Evolutionary conservation across 1,140 invertebrate species (phyloP).

Genomic region (Samia ricini): DNA sequence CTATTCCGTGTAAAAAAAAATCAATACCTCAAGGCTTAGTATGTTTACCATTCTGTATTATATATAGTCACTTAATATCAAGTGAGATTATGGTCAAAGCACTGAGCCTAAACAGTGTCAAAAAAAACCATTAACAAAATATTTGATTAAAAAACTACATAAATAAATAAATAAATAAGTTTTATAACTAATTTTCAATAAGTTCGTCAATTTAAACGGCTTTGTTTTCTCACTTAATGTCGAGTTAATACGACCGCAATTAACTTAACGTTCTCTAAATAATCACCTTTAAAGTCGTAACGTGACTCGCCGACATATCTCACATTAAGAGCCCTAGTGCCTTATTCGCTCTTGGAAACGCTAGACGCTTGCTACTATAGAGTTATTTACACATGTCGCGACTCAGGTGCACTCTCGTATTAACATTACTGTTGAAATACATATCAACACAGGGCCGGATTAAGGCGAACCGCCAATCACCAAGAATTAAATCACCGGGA

Average conservation of each 20-base stretch:
- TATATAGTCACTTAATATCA: no score
- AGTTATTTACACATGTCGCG: conserved; percentile 29
- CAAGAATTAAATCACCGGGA: no score
- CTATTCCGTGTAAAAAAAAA: no score
- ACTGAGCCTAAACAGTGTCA: no score
- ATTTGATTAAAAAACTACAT: not conserved
- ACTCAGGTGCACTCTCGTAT: conserved; percentile 32
- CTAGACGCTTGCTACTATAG: conserved; percentile 15
- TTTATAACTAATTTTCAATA: not conserved
- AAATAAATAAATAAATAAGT: not conserved
- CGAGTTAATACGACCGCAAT: conserved; percentile 6
- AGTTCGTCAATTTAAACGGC: not conserved
- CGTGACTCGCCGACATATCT: conserved; percentile 33
- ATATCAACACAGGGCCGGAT: conserved; percentile 22
- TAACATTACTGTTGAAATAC: conserved; percentile 31
- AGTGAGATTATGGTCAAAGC: no score
- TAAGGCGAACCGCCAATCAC: conserved; percentile 1
- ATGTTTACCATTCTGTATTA: no score
- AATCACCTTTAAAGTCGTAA: conserved; percentile 24
- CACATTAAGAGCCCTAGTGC: conserved; percentile 15
- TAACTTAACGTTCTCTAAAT: conserved; percentile 12
- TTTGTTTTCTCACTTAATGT: not conserved
- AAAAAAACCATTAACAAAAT: no score
- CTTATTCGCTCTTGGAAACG: conserved; percentile 23
- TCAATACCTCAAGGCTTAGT: no score